Evolutionary conservation across 1,140 invertebrate species (phyloP).

Genomic region (Euschistus heros): DNA sequence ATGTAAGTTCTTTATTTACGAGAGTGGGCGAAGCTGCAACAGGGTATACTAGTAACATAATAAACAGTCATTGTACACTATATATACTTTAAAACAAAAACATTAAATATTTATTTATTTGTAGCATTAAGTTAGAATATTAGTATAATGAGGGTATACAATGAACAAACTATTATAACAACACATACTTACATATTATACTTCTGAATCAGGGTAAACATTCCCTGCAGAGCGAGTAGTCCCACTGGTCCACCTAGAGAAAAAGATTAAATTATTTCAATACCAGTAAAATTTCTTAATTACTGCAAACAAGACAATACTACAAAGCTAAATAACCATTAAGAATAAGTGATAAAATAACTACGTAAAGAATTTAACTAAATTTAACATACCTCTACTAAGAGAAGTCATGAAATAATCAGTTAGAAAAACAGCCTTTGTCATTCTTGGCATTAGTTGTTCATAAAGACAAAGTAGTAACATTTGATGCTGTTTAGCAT

Average conservation of each 20-base stretch:
- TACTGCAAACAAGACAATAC: neutral
- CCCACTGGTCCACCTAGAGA: conserved; percentile 68
- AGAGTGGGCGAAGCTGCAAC: too few relatives aligned
- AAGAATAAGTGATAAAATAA: too few relatives aligned
- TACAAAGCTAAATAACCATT: too few relatives aligned
- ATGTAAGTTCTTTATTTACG: too few relatives aligned
- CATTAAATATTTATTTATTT: too few relatives aligned
- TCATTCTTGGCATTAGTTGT: conserved; percentile 66
- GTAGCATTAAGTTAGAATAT: too few relatives aligned
- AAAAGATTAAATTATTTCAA: conserved; percentile 12
- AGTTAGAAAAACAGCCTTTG: conserved; percentile 72
- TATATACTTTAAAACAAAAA: too few relatives aligned
- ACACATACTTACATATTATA: conserved; percentile 63
- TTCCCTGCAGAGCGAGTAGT: conserved; percentile 82
- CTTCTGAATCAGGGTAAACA: conserved; percentile 80
- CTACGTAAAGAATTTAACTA: conserved; percentile 18
- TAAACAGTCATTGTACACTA: too few relatives aligned
- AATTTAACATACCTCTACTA: conserved; percentile 50
- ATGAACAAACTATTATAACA: too few relatives aligned
- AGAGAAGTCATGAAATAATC: conserved; percentile 87
- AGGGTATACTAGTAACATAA: too few relatives aligned
- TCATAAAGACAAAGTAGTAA: conserved; percentile 60
- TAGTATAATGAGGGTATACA: too few relatives aligned
- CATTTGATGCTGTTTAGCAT: conserved; percentile 55
- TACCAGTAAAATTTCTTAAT: neutral